These are phyloP conservation scores for Colletes latitarsis DNA, from an alignment of 1,140 invertebrate species.

Conservation along the genomic window DNA sequence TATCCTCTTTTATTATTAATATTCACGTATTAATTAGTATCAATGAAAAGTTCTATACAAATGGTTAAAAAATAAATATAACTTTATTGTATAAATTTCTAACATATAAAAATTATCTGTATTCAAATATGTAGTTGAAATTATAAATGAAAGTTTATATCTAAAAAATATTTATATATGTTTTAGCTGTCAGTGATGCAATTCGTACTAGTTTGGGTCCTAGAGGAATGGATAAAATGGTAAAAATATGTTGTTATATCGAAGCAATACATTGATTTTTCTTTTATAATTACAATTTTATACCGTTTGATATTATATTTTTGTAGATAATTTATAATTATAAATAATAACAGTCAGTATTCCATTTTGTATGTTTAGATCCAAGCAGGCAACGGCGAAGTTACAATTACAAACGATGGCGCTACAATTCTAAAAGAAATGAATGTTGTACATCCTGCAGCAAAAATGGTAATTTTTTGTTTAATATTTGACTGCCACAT, in stretches of 20 bases:
- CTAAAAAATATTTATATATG: conserved; percentile 32
- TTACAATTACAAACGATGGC: conserved; percentile 99
- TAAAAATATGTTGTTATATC: conserved; percentile 76
- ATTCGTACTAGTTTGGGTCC: conserved; percentile 99
- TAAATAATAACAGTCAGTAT: not conserved
- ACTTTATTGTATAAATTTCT: too few relatives aligned
- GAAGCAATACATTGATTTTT: conserved; percentile 21
- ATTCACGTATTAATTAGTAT: too few relatives aligned
- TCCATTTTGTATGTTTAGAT: conserved; percentile 84
- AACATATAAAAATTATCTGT: not conserved
- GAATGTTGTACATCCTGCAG: conserved; percentile 99
- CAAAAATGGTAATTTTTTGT: conserved; percentile 94
- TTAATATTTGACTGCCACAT: not conserved
- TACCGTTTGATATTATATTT: too few relatives aligned
- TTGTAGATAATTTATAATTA: conserved; percentile 23
- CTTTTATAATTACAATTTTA: not conserved
- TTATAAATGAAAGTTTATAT: not conserved
- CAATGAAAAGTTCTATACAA: too few relatives aligned
- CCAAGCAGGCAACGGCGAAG: conserved; percentile 97
- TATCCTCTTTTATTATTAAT: too few relatives aligned
- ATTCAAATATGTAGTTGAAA: not conserved
- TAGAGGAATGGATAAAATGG: conserved; percentile 99
- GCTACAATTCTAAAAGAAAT: conserved; percentile 99
- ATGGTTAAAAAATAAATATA: too few relatives aligned
- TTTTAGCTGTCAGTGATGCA: conserved; percentile 98